A percentile compares a stretch with the other conserved stretches of the same genome.
These are phyloP conservation scores for Oscheius sp. DNA, from an alignment of 2,888 invertebrate genomes.

Conservation along the genomic window DNA sequence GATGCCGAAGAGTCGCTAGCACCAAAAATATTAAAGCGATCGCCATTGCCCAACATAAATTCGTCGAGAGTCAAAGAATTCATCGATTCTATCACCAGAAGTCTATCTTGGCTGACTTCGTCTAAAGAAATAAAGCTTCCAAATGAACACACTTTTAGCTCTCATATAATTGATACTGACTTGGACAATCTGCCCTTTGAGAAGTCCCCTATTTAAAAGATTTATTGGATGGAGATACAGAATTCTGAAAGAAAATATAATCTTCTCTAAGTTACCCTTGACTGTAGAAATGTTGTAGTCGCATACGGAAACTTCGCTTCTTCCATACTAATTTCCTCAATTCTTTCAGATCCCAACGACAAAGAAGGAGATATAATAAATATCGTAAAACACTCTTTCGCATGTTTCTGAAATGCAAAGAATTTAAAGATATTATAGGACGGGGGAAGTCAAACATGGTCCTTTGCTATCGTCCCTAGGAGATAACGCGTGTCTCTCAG, in stretches of 20 bases:
- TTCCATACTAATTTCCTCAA: constrained; percentile 18
- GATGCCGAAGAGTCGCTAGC: neutral
- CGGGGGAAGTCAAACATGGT: neutral
- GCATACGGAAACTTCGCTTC: neutral
- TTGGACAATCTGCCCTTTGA: constrained; percentile 38
- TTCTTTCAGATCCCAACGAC: neutral
- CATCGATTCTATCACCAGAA: constrained; percentile 2
- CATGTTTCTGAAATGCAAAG: constrained; percentile 18
- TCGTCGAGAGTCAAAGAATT: neutral
- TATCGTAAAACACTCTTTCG: neutral
- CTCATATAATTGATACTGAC: constrained; percentile 27
- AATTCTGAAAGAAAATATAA: constrained; percentile 16
- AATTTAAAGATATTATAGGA: constrained; percentile 4
- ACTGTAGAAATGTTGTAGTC: constrained; percentile 1
- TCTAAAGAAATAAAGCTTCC: neutral
- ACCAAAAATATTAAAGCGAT: constrained; percentile 23
- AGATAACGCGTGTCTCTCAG: constrained; percentile 23
- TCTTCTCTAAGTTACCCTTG: constrained; percentile 3
- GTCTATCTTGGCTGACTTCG: neutral
- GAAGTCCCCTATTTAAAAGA: constrained; percentile 35
- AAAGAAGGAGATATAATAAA: constrained; percentile 7
- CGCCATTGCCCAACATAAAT: constrained; percentile 12
- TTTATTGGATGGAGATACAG: constrained; percentile 35
- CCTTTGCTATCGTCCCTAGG: no score
- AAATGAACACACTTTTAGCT: neutral